These are phyloP conservation scores for Phyto melanocephala DNA, from an alignment of 2,888 invertebrate genomes.

Conservation along the genomic window DNA sequence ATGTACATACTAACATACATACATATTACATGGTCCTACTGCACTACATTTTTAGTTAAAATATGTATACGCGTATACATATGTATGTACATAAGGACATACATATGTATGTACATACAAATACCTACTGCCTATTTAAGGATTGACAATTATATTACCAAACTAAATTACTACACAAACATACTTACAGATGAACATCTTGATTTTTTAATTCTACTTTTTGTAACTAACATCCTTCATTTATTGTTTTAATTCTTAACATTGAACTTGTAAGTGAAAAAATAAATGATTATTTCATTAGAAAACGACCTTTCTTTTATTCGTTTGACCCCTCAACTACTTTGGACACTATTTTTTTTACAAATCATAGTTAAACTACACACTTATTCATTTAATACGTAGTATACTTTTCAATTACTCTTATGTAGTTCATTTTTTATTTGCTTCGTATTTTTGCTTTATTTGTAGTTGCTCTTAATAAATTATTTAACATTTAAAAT, in stretches of 20 bases:
- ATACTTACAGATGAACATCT: no score
- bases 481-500: background rate
- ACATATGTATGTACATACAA: background rate
- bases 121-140: background rate
- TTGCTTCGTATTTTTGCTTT: background rate
- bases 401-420: conserved; percentile 34
- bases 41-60: conserved; percentile 40
- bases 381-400: conserved; percentile 8
- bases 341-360: background rate
- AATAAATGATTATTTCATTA: background rate
- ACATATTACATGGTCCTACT: conserved; percentile 36
- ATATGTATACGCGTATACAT: background rate
- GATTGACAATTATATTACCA: no score
- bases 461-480: background rate
- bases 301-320: background rate
- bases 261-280: conserved; percentile 55
- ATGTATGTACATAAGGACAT: background rate
- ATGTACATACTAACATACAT: no score
- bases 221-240: no score
- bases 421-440: background rate
- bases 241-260: conserved; percentile 23
- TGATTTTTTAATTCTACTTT: no score
- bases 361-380: background rate
- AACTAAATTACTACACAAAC: no score
- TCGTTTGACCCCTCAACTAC: no score